Conservation (phyloP, 2,113 vertebrate genomes). For the Nestor notabilis region DNA sequence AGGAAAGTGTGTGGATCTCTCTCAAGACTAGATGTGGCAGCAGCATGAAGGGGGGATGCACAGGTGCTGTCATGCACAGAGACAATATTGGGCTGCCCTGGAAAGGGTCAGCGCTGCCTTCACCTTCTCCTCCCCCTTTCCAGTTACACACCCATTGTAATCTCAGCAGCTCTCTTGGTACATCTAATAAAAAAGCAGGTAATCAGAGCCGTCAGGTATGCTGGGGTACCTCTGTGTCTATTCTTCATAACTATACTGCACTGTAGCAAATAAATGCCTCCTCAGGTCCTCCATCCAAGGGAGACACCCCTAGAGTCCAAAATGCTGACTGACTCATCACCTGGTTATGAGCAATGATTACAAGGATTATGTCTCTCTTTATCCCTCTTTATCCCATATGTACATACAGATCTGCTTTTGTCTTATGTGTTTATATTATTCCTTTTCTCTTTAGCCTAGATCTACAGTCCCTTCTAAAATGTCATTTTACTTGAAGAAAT, state of each 20-base stretch:
- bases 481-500: not conserved
- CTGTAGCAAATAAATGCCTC: not conserved
- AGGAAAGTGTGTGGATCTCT: not conserved
- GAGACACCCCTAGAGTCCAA: not conserved
- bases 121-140: not conserved
- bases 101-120: not conserved
- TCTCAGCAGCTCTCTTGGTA: not conserved
- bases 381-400: not conserved
- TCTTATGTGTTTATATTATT: not conserved
- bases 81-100: not conserved
- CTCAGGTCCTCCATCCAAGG: not conserved
- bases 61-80: fast-evolving
- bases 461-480: not conserved
- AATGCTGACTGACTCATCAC: not conserved
- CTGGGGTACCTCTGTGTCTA: not conserved
- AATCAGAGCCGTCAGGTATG: not conserved
- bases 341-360: not conserved
- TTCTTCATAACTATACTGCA: not conserved
- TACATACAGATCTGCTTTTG: not conserved
- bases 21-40: not conserved
- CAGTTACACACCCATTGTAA: not conserved
- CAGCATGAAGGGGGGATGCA: not conserved
- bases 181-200: not conserved
- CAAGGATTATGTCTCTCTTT: not conserved
- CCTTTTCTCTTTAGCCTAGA: not conserved